Conservation (phyloP, 2,113 vertebrate species). For the Heteronetta atricapilla region DNA sequence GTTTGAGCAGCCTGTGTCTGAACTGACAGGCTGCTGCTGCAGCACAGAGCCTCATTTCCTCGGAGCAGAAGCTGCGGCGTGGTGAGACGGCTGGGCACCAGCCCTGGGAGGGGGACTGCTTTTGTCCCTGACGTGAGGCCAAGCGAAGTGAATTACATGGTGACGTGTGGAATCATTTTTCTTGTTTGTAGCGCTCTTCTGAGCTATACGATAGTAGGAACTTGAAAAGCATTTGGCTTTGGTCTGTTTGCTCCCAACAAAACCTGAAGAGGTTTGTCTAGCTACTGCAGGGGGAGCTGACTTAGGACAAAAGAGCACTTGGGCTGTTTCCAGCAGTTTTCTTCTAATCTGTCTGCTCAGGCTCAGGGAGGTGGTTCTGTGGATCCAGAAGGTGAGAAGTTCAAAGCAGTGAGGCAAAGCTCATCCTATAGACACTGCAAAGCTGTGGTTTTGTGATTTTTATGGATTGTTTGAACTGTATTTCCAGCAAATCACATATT, state of each 20-base stretch:
- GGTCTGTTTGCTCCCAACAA: not conserved
- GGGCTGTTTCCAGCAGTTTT: not conserved
- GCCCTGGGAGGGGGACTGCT: not conserved
- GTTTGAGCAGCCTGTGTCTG: not conserved
- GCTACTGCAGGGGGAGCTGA: not conserved
- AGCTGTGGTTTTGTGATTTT: not conserved
- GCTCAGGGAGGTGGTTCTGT: not conserved
- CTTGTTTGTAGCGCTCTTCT: not conserved
- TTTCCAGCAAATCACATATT: constrained; percentile 1
- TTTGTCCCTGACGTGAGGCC: not conserved
- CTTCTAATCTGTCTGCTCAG: not conserved
- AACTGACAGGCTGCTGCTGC: not conserved
- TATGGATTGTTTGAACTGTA: not conserved
- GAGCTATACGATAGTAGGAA: not conserved
- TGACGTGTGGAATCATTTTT: not conserved
- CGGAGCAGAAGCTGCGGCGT: not conserved
- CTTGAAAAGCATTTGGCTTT: not conserved
- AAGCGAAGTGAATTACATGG: too few species aligned
- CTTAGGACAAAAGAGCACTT: not conserved
- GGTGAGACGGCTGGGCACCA: not conserved
- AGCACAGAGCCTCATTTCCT: not conserved
- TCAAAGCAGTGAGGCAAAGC: not conserved
- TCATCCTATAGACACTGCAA: not conserved
- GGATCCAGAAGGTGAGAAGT: not conserved
- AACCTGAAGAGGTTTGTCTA: not conserved